A percentile compares a stretch with the other conserved stretches of the same genome.
These are phyloP conservation scores for Mallotus villosus DNA, from an alignment of 2,797 vertebrate genomes.

Conservation along the genomic window DNA sequence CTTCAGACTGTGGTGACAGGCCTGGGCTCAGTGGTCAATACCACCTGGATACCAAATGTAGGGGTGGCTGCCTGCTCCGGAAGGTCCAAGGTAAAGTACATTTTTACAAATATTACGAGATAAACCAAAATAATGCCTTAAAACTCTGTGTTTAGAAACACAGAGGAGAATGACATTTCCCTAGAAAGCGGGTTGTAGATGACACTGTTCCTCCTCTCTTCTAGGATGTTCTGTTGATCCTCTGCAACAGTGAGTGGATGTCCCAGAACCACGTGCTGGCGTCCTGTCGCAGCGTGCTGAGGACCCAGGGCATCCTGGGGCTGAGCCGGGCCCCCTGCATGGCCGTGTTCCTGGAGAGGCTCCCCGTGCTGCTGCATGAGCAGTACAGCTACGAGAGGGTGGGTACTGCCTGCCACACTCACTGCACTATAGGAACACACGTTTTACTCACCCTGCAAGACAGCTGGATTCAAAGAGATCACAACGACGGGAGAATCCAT, in stretches of 20 bases:
- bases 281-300: slow-evolving; percentile 76
- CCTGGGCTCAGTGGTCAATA: slow-evolving; percentile 76
- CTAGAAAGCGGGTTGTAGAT: not conserved
- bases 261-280: slow-evolving; percentile 77
- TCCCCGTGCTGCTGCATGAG: slow-evolving; percentile 76
- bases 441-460: no score
- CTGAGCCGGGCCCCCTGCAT: slow-evolving; percentile 79
- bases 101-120: not conserved
- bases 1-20: slow-evolving; percentile 78
- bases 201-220: not conserved
- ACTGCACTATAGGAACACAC: not conserved
- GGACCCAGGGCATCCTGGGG: slow-evolving; percentile 77
- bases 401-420: not conserved
- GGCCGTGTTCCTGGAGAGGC: slow-evolving; percentile 79
- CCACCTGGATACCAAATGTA: slow-evolving; percentile 77
- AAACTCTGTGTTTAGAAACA: not conserved
- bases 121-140: not conserved
- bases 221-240: slow-evolving; percentile 79
- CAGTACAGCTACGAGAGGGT: slow-evolving; percentile 76
- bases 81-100: slow-evolving; percentile 75
- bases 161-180: not conserved
- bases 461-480: not conserved
- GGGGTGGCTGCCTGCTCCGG: slow-evolving; percentile 79
- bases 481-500: no score
- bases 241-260: slow-evolving; percentile 80